Evolutionary conservation across 92 coral and sea anemone species (phyloP), one percentile per base, ranked within the genome.

Genomic region (Phenganax subtilis): DNA sequence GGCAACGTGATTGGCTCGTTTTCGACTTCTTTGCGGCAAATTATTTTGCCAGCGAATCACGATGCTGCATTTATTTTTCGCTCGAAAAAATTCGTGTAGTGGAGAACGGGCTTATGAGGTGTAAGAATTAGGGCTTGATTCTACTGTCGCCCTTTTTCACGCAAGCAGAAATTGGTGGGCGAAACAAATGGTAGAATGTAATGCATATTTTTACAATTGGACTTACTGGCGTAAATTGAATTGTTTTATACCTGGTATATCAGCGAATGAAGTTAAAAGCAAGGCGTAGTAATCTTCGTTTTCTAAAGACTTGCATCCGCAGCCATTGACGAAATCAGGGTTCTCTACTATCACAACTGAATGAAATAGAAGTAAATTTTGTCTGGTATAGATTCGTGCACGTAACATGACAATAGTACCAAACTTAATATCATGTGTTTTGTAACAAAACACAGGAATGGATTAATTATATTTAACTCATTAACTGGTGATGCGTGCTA

Each of bases 201-300:
- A 20, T 20, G 25, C 25, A 20, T 20, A 20, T 20, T 20, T 0
- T 20, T 20, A 20, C 25, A 20, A 20, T 20, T 20, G 25, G 25
- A 20, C 25, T 20, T 20, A 20, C 25, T 20, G 25, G 0, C 25
- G 25, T 20, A 20, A 20, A 20, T 20, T 20, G 25, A 14, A n/a
- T 59, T 59, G 16, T 28, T 59, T 59, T 64, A 29, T 10, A 91
- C 97, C 89, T 86, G 98, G 98, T 80, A 93, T 84, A 84, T 93
- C 98, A n/a, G 98, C 92, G 8, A 93, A 83, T 0, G 98, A 90
- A 10, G 98, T 93, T 92, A 93, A 92, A 90, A 91, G 83, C 89
- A 93, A 88, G 17, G 89, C 98, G 12, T 87, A 85, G 55, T 92
- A 93, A 75, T 93, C 98, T 52, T 84, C 85, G 12, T 88, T 88